Conservation (phyloP, 2,888 invertebrate species). For the Drosophila subsilvestris region DNA sequence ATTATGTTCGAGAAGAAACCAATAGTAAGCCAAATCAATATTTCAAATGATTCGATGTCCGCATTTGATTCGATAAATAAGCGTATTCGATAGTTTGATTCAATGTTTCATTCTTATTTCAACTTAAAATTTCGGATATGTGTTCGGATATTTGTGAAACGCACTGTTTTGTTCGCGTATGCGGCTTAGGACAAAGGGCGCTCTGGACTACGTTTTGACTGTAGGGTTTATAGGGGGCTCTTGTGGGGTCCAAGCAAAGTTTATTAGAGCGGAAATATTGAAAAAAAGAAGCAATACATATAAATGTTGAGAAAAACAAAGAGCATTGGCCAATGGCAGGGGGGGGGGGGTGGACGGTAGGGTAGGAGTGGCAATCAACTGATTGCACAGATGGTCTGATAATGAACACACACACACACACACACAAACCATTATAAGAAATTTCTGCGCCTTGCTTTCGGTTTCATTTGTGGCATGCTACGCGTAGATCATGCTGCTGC, state of each 20-base stretch:
- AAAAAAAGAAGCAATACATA: background rate
- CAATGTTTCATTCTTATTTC: background rate
- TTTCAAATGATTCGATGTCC: background rate
- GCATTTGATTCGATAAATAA: too few species aligned
- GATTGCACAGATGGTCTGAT: constrained; percentile 27
- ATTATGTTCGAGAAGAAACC: background rate
- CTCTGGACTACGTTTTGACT: background rate
- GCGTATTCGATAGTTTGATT: background rate
- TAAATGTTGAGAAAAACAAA: constrained; percentile 12
- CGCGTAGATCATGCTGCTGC: constrained; percentile 30
- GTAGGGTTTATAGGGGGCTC: background rate
- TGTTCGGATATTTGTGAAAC: background rate
- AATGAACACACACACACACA: constrained; percentile 59
- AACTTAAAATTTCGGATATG: background rate
- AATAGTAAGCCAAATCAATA: too few species aligned
- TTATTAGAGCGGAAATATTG: constrained; percentile 50
- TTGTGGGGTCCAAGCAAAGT: constrained; percentile 4
- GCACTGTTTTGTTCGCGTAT: background rate
- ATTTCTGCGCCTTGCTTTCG: constrained; percentile 32
- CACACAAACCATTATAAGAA: constrained; percentile 59
- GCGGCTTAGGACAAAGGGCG: background rate
- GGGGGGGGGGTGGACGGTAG: too few species aligned
- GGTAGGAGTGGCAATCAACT: constrained; percentile 1
- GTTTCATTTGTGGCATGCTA: constrained; percentile 26
- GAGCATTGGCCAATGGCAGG: constrained; percentile 11